A percentile compares a stretch with the other conserved stretches of the same genome.
Conservation (phyloP, 2,113 vertebrate species). For the Phylloscopus whistleri region DNA sequence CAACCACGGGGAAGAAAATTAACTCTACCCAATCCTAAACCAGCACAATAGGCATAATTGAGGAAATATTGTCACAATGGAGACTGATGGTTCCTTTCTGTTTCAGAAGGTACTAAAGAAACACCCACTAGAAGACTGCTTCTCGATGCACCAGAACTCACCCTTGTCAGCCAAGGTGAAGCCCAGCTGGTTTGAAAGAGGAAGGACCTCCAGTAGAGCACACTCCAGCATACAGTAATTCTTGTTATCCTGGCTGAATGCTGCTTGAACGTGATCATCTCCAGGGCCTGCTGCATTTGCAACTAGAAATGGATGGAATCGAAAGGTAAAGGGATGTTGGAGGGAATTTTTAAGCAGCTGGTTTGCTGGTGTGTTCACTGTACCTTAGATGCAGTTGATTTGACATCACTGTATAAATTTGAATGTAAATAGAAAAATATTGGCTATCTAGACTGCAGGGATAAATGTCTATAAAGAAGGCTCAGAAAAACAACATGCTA, state of each 20-base stretch:
- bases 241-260: neutral
- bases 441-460: neutral
- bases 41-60: neutral
- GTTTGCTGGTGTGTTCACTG: neutral
- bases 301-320: neutral
- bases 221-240: neutral
- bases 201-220: neutral
- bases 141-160: neutral
- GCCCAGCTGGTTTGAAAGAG: neutral
- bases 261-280: neutral
- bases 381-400: neutral
- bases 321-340: neutral
- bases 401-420: neutral
- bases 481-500: neutral
- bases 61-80: neutral
- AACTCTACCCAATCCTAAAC: neutral
- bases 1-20: neutral
- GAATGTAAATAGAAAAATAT: slow-evolving; percentile 2
- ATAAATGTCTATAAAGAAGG: neutral
- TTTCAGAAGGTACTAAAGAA: neutral
- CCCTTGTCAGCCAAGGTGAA: neutral
- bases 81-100: neutral
- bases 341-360: neutral
- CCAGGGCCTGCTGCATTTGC: neutral
- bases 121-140: neutral